Evolutionary conservation across 2,888 invertebrate species (phyloP).

Genomic region (Xestia c-nigrum): DNA sequence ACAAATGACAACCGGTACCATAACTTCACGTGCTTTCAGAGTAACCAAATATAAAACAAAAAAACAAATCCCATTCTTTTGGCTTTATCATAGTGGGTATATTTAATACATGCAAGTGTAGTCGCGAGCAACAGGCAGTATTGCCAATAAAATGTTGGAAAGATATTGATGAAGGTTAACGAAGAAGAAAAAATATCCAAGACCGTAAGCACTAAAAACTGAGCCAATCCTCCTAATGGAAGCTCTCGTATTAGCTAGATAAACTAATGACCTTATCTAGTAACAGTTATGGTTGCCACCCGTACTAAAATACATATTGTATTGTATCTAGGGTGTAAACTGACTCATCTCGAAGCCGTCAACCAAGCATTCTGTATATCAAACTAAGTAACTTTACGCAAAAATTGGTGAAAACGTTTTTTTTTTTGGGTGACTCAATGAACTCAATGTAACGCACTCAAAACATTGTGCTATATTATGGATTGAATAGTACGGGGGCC

Average conservation of each 20-base stretch:
- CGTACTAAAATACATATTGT: no score
- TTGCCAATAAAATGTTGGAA: background rate
- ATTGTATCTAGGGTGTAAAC: no score
- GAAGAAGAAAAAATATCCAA: background rate
- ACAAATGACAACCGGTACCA: background rate
- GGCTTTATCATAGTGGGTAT: background rate
- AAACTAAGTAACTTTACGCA: no score
- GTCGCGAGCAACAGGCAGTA: background rate
- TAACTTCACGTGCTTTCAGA: background rate
- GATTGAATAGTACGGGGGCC: no score
- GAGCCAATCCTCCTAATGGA: slow-evolving; percentile 40
- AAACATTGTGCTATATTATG: no score
- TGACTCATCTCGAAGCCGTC: no score
- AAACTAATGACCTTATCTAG: slow-evolving; percentile 38
- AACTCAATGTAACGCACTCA: no score
- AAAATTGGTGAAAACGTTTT: no score
- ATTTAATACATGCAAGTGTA: background rate
- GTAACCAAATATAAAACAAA: no score
- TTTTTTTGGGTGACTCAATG: no score
- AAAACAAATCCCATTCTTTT: background rate
- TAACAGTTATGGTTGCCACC: background rate
- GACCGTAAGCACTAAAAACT: slow-evolving; percentile 7
- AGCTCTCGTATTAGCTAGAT: slow-evolving; percentile 27
- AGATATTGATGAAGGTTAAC: background rate
- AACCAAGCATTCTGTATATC: no score